Evolutionary conservation across 2,888 invertebrate genomes (phyloP), one percentile per base, ranked within the genome.

Genomic region (Orthosia cruda): DNA sequence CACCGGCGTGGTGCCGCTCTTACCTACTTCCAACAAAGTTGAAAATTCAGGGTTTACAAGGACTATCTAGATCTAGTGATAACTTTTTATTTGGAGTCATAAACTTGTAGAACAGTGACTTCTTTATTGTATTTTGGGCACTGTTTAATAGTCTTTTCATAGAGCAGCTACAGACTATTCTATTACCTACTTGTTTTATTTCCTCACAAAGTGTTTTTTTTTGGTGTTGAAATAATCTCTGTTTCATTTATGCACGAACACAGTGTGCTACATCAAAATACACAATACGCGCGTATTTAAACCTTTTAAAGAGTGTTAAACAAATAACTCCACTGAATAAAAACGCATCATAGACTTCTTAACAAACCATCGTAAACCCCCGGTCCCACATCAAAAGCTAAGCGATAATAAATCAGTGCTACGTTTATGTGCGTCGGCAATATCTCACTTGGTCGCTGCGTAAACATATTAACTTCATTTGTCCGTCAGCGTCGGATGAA

Each of bases 381-480:
- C 47, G 55, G 50, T 57, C 57, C 20, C 72, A 73, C 82, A 77
- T 84, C 63, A 75, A 73, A 80, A 68, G 77, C 65, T 57, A 40
- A 15, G 63, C 70, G 45, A 57, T 55, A 69, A 70, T 84, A 85
- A 81, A 81, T 85, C 82, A 75, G 70, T 52, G 72, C 71, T 65
- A 67, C 59, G 57, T 74, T 74, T 64, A 55, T 66, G 54, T 77
- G 54, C 72, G 64, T 65, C 77, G 73, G 77, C 84, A 59, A 87
- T 85, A 67, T 79, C 78, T 72, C 86, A 80, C 81, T 87, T 72
- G 82, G 85, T 84, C 73, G 75, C 67, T 52, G 57, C 74, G 79
- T 87, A 82, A 89, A 88, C 84, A 84, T 80, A 87, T 84, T 84
- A 81, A 80, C 79, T 79, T 83, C 74, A 76, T 80, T 82, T 79